Evolutionary conservation across 1,140 invertebrate genomes (phyloP).

Genomic region (Cotesia typhae): DNA sequence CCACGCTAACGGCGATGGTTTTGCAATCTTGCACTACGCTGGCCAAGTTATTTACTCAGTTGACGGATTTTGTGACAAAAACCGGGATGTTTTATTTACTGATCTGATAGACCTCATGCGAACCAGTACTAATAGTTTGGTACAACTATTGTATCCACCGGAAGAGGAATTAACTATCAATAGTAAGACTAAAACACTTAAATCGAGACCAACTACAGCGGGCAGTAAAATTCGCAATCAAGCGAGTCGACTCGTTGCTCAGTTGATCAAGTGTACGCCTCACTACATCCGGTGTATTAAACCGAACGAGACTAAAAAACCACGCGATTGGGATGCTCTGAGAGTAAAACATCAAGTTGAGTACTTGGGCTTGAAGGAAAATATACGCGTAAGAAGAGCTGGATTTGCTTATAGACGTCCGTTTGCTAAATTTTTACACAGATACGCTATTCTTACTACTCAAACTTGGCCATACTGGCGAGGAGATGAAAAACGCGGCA

Average conservation of each 20-base stretch:
- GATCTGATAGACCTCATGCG: constrained; percentile 81
- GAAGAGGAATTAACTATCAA: constrained; percentile 57
- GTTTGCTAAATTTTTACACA: constrained; percentile 73
- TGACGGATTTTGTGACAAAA: constrained; percentile 81
- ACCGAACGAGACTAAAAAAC: constrained; percentile 79
- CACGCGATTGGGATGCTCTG: constrained; percentile 76
- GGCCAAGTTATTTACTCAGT: constrained; percentile 77
- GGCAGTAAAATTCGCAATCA: constrained; percentile 80
- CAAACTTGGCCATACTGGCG: constrained; percentile 76
- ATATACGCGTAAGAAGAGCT: constrained; percentile 74
- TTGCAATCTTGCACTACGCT: constrained; percentile 79
- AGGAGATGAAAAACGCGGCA: constrained; percentile 70
- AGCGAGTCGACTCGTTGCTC: constrained; percentile 76
- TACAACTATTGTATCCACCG: constrained; percentile 73
- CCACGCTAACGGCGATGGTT: constrained; percentile 69
- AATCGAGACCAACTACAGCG: constrained; percentile 75
- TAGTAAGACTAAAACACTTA: constrained; percentile 59
- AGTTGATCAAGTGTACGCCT: constrained; percentile 77
- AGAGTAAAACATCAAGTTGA: constrained; percentile 73
- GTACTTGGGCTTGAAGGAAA: constrained; percentile 74
- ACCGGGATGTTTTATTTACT: constrained; percentile 77
- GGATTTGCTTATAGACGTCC: constrained; percentile 73
- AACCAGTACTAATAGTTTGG: constrained; percentile 72
- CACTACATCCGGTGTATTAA: constrained; percentile 83
- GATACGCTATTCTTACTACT: constrained; percentile 76